phyloP scores from a whole-genome alignment of 1,140 invertebrate genomes.

The Drosophila kikkawai region DNA sequence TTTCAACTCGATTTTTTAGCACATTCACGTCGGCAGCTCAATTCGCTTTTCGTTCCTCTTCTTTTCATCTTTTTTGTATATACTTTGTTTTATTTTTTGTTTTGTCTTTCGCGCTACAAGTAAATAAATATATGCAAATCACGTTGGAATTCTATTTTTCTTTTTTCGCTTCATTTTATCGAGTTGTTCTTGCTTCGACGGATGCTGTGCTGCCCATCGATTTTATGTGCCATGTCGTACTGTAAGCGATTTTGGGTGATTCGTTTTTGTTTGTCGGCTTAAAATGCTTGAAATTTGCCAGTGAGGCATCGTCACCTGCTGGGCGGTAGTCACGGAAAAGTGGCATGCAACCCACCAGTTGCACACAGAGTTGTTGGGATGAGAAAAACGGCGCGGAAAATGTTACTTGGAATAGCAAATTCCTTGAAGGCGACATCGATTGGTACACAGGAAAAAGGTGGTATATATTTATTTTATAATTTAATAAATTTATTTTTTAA shows the following conservation, averaged over 20 bases:
- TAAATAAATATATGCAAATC: constrained; percentile 80
- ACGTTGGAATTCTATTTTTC: constrained; percentile 63
- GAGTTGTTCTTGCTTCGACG: constrained; percentile 25
- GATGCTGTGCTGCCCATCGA: constrained; percentile 54
- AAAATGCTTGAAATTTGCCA: constrained; percentile 41
- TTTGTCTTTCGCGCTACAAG: constrained; percentile 47
- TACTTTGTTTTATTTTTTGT: constrained; percentile 19
- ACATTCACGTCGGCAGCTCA: constrained; percentile 54
- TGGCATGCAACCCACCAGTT: constrained; percentile 75
- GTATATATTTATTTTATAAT: no score
- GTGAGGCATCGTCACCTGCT: constrained; percentile 34
- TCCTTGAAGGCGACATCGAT: constrained; percentile 10
- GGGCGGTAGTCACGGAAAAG: constrained; percentile 12
- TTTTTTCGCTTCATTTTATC: constrained; percentile 27
- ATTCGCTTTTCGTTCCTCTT: constrained; percentile 33
- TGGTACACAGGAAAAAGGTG: background rate
- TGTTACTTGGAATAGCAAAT: constrained; percentile 30
- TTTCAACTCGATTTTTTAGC: constrained; percentile 16
- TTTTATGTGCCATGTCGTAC: constrained; percentile 64
- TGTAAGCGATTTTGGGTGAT: constrained; percentile 56
- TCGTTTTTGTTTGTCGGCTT: constrained; percentile 48
- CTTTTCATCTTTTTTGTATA: constrained; percentile 7
- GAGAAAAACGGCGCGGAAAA: background rate
- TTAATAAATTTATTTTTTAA: no score
- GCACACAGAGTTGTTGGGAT: constrained; percentile 26